These are phyloP conservation scores for Carabus problematicus DNA, from an alignment of 2,888 invertebrate genomes.

Conservation along the genomic window DNA sequence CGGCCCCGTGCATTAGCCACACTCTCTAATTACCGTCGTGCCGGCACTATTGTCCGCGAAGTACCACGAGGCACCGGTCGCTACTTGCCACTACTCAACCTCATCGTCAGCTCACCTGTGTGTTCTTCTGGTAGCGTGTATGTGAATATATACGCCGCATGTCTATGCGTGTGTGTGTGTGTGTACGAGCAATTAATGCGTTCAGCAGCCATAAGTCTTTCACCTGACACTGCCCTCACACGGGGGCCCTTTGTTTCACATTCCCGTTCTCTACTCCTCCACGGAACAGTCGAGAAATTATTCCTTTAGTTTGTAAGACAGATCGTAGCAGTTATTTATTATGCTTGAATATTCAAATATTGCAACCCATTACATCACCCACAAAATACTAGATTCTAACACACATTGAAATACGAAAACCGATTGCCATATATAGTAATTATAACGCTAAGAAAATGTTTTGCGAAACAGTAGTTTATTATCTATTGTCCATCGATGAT, in stretches of 20 bases:
- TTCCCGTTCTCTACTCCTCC: too few relatives aligned
- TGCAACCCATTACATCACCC: too few relatives aligned
- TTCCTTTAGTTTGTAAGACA: conserved; percentile 5
- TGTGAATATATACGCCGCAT: neutral
- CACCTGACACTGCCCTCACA: conserved; percentile 20
- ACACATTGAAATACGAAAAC: too few relatives aligned
- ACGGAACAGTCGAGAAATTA: neutral
- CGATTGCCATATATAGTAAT: too few relatives aligned
- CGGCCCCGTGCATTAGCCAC: conserved; percentile 41
- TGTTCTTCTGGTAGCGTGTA: neutral
- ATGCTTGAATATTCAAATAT: too few relatives aligned
- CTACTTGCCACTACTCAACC: conserved; percentile 14
- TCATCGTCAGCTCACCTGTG: neutral
- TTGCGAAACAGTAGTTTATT: too few relatives aligned
- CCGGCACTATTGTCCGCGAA: conserved; percentile 45
- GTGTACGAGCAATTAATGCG: conserved; percentile 36
- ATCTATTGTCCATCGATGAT: too few relatives aligned
- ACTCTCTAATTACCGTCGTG: conserved; percentile 44
- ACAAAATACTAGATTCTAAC: too few relatives aligned
- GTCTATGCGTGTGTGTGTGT: conserved; percentile 15
- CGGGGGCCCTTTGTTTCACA: conserved; percentile 30
- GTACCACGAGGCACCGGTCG: conserved; percentile 3
- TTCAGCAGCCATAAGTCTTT: conserved; percentile 37
- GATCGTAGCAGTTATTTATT: too few relatives aligned
- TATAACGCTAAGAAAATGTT: too few relatives aligned